phyloP scores from a whole-genome alignment of 2,797 vertebrate genomes.

The Gobionotothen gibberifrons region DNA sequence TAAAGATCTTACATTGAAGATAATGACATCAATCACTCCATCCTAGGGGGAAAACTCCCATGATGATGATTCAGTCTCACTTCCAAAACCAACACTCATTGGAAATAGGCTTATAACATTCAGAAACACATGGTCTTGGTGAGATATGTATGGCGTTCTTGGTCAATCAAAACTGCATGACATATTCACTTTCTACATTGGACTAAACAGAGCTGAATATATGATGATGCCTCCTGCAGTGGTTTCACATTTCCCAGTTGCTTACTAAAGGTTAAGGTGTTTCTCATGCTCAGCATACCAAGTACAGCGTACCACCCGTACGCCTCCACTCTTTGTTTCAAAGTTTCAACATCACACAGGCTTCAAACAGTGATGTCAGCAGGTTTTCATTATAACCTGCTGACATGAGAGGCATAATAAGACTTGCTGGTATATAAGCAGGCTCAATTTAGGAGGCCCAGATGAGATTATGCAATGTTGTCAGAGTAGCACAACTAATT shows the following conservation, averaged over 20 bases:
- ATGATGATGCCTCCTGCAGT: conserved; percentile 23
- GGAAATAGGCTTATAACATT: conserved; percentile 21
- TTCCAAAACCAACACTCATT: conserved; percentile 7
- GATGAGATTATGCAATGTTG: conserved; percentile 67
- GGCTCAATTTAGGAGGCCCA: conserved; percentile 48
- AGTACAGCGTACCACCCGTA: conserved; percentile 29
- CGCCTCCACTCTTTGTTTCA: conserved; percentile 36
- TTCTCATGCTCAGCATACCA: conserved; percentile 53
- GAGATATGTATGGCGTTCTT: neutral
- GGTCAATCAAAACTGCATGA: neutral
- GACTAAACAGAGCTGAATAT: conserved; percentile 13
- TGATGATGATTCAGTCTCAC: conserved; percentile 16
- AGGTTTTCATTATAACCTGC: conserved; percentile 59
- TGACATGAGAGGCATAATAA: conserved; percentile 54
- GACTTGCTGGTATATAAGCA: conserved; percentile 43
- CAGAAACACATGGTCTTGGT: neutral
- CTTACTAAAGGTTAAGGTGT: conserved; percentile 45
- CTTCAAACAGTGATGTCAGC: conserved; percentile 62
- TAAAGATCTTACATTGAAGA: conserved; percentile 42
- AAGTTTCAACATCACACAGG: conserved; percentile 38
- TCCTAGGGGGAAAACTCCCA: conserved; percentile 44
- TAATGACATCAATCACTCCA: conserved; percentile 43
- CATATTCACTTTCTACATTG: conserved; percentile 4
- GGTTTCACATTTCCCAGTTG: conserved; percentile 36
- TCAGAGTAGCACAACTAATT: conserved; percentile 70